Conservation (phyloP, 2,113 vertebrate genomes). For the Callipepla californica region DNA sequence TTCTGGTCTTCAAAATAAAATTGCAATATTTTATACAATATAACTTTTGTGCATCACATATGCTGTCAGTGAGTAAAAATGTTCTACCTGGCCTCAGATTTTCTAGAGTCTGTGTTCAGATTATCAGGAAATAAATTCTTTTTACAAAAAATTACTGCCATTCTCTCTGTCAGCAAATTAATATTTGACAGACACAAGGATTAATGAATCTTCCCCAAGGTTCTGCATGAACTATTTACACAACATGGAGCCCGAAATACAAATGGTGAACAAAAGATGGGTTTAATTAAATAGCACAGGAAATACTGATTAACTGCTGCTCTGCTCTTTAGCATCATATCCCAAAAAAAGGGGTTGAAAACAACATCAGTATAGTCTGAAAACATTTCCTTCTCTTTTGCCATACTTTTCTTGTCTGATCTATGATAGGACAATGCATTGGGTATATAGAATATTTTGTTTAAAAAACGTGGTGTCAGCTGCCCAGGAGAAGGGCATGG, state of each 20-base stretch:
- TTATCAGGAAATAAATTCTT: neutral
- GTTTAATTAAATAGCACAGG: neutral
- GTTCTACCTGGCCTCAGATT: neutral
- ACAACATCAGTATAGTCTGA: neutral
- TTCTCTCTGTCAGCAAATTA: neutral
- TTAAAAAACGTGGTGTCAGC: neutral
- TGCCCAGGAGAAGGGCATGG: neutral
- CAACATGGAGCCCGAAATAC: neutral
- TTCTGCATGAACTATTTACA: neutral
- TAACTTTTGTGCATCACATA: neutral
- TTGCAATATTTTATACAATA: neutral
- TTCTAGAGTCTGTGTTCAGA: neutral
- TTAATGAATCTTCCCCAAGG: neutral
- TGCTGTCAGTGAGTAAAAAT: neutral
- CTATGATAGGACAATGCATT: neutral
- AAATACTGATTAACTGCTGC: neutral
- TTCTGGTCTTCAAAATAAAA: neutral
- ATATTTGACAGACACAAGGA: neutral
- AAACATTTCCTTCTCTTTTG: neutral
- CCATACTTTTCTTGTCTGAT: neutral
- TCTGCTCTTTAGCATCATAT: neutral
- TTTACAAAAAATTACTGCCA: rapidly evolving
- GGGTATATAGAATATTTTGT: neutral
- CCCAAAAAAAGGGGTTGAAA: neutral
- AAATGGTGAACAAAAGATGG: neutral